A percentile compares a stretch with the other conserved stretches of the same genome.
phyloP scores from a whole-genome alignment of 2,113 vertebrate genomes.

The Pygoscelis adeliae region DNA sequence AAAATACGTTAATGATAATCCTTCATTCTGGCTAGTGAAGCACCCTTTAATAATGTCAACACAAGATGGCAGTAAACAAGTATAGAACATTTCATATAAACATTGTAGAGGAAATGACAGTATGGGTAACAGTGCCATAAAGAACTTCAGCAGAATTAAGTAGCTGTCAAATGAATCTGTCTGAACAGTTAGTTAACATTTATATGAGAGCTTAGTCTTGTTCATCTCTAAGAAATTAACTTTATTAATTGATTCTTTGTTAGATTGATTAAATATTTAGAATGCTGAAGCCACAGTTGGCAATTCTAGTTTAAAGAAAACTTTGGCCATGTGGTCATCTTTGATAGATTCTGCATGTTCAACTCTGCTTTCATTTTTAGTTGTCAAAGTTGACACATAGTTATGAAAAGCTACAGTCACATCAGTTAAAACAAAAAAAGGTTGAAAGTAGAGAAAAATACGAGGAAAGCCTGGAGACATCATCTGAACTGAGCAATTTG shows the following conservation, averaged over 20 bases:
- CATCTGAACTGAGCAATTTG: conserved; percentile 51
- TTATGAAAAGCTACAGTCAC: conserved; percentile 75
- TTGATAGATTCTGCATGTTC: not conserved
- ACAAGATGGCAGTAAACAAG: conserved; percentile 78
- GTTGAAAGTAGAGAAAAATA: not conserved
- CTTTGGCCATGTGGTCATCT: not conserved
- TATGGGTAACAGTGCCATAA: not conserved
- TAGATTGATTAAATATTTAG: not conserved
- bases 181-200: not conserved
- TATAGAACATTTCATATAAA: not conserved
- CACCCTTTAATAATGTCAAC: conserved; percentile 59
- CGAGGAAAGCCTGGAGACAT: conserved; percentile 22
- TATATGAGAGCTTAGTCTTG: not conserved
- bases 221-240: conserved; percentile 24
- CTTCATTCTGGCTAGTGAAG: not conserved
- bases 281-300: conserved; percentile 27
- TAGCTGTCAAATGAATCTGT: not conserved
- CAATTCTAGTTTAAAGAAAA: not conserved
- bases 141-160: not conserved
- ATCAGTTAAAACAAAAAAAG: conserved; percentile 66
- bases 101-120: not conserved
- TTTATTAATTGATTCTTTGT: conserved; percentile 30
- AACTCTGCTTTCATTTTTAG: conserved; percentile 63
- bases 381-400: conserved; percentile 72
- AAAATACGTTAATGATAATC: not conserved